Percentiles rank a stretch among this genome's conserved stretches.
phyloP scores from a whole-genome alignment of 2,797 vertebrate species.

The Dermochelys coriacea region DNA sequence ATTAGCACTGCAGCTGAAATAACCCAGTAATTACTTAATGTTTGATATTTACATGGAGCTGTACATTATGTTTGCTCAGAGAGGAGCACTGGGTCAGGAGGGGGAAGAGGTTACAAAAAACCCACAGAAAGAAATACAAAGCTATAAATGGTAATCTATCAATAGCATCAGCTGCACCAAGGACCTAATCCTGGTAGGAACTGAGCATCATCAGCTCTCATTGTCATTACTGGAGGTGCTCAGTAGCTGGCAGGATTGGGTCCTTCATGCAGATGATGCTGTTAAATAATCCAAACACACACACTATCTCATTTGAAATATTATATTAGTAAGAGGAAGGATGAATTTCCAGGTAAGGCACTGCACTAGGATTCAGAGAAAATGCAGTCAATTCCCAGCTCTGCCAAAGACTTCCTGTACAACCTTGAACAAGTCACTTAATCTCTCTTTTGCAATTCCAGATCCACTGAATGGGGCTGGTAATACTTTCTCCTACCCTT shows the following conservation, averaged over 20 bases:
- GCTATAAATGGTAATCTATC: slow-evolving; percentile 61
- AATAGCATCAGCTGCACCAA: slow-evolving; percentile 30
- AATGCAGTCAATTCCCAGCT: not conserved
- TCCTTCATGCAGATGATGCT: slow-evolving; percentile 35
- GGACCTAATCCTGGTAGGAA: slow-evolving; percentile 19
- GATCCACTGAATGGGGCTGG: not conserved
- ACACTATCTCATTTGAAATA: slow-evolving; percentile 51
- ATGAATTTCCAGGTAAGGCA: slow-evolving; percentile 27
- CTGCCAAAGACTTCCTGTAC: not conserved
- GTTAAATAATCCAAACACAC: slow-evolving; percentile 42
- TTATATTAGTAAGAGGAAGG: slow-evolving; percentile 25
- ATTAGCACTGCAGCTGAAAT: slow-evolving; percentile 61
- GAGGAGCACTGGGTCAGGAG: slow-evolving; percentile 38
- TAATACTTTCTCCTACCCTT: not conserved
- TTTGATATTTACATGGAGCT: slow-evolving; percentile 71
- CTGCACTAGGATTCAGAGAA: not conserved
- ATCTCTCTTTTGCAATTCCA: not conserved
- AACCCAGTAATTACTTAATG: slow-evolving; percentile 71
- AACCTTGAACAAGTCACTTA: not conserved
- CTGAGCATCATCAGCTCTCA: slow-evolving; percentile 34
- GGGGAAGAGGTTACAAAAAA: slow-evolving; percentile 48
- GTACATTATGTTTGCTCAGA: slow-evolving; percentile 66
- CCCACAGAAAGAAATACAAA: slow-evolving; percentile 63
- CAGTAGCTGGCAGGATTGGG: not conserved
- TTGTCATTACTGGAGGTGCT: not conserved